These are phyloP conservation scores for Corticium candelabrum DNA, from an alignment of 37 sponge, comb jelly and placozoan genomes.

Conservation along the genomic window DNA sequence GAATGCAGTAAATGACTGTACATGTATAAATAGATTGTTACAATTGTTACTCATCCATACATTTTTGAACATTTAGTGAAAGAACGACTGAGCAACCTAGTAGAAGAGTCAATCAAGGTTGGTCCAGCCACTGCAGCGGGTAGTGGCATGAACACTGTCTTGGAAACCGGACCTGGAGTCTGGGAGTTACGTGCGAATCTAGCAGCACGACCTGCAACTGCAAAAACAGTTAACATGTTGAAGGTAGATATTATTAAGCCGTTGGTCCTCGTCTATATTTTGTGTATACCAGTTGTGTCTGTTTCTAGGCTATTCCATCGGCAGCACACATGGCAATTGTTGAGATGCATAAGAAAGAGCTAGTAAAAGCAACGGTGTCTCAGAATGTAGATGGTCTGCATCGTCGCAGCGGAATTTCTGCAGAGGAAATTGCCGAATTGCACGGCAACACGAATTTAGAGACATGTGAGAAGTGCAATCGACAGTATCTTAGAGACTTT, in stretches of 20 bases:
- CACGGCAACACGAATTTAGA: constrained; percentile 91
- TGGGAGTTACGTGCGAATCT: constrained; percentile 69
- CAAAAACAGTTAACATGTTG: constrained; percentile 13
- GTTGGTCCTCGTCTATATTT: not conserved
- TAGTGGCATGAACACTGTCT: constrained; percentile 87
- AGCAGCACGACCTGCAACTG: not conserved
- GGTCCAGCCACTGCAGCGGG: constrained; percentile 79
- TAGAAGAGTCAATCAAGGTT: too few relatives aligned
- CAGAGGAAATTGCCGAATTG: constrained; percentile 60
- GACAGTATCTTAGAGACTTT: constrained; percentile 79
- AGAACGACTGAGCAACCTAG: too few relatives aligned
- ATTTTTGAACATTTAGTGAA: not conserved
- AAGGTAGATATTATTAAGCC: not conserved
- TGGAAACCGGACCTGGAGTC: constrained; percentile 79
- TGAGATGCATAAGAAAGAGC: constrained; percentile 54
- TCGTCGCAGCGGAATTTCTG: constrained; percentile 58
- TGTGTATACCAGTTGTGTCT: not conserved
- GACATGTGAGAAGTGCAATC: constrained; percentile 51
- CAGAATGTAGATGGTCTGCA: constrained; percentile 86
- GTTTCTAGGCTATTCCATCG: constrained; percentile 49
- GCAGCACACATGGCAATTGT: constrained; percentile 76
- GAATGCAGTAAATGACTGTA: constrained; percentile 38
- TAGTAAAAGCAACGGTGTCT: constrained; percentile 58
- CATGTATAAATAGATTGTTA: too few relatives aligned
- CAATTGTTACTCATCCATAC: too few relatives aligned